Evolutionary conservation across 2,888 invertebrate species (phyloP), one percentile per base, ranked within the genome.

Genomic region (Crepidodera aurea): DNA sequence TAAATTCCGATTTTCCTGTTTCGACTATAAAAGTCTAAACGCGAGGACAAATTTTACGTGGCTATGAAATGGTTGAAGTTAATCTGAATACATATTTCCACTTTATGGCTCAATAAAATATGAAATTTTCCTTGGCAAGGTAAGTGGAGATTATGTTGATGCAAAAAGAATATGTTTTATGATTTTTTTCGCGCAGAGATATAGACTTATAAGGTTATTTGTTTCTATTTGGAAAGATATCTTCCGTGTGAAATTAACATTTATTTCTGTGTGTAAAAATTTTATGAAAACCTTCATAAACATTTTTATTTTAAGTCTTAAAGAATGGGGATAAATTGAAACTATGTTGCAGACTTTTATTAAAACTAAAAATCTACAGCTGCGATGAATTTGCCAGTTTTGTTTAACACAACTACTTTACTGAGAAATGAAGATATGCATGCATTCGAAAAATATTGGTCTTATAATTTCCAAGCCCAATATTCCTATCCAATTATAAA

Each of bases 81-180:
- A 68, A 69, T 71, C 68, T 68, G 68, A 70, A 71, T 70, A 70
- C 65, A 66, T 64, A 67, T 69, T 64, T 61, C 40, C 54, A 61
- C 55, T 71, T 71, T 70, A 68, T 66, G 62, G 60, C 46, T 42
- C 60, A 63, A 56, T 70, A 70, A 70, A 71, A 64, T 34, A 25
- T 32, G 42, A 50, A 62, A 62, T 58, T 56, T 60, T 27, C 51
- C 62, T n/a, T 51, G 67, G 62, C 59, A 68, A 70, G 69, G 69
- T 70, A 65, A 66, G 65, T 69, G 69, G 63, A 67, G 69, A 69
- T 71, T 69, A 69, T 67, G 65, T 69, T 68, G 60, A 65, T 61
- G 61, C 61, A 56, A 62, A 51, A 59, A 63, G 65, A 70, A 68
- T 70, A 69, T 65, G 60, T 66, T 68, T 70, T 70, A 70, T 60